Base-by-base conservation (phyloP, 1,140 invertebrate species). In the Tribolium castaneum region DNA sequence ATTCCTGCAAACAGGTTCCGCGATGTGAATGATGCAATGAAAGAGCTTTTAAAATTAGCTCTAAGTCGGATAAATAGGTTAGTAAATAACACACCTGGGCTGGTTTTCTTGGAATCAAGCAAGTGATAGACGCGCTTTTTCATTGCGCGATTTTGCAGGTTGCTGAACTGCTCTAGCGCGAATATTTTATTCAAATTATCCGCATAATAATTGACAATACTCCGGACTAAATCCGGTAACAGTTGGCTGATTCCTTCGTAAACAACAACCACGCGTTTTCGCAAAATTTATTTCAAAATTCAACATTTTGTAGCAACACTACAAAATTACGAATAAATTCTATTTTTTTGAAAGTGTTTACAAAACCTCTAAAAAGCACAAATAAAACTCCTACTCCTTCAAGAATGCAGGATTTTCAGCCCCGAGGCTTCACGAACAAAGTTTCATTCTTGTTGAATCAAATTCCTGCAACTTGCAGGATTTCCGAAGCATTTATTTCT, bases 61-160 rank as follows among this genome's bases (percentile, higher is more conserved):
- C 59, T 66, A 66, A 66, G 25, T 66, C 25, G 59, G 59, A 66
- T 34, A 66, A 66, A 66, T 66, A 66, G 59, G 59, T 66, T 66
- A 66, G 59, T 66, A 66, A 66, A 66, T 66, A 66, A 66, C 30
- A 66, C 59, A 66, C 59, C 59, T 66, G 59, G 59, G 34, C 59
- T 22, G 30, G 30, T 66, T 66, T 30, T 66, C 59, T 39, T 34
- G 59, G 59, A 66, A 66, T 66, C 9, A 13, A 35, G 59, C 59
- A 35, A 66, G 59, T 66, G 59, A 66, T 66, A 30, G 59, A 66
- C 19, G 25, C 3, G 25, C 25, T 30, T 30, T 30, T 30, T 30
- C 25, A 30, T 30, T 30, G 25, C 4, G 6, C 4, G 6, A 30
- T 30, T 30, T 30, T 30, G 25, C 25, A 30, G 25, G 16, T 19